These are phyloP conservation scores for Mechanitis messenoides DNA, from an alignment of 2,888 invertebrate genomes.

Conservation along the genomic window DNA sequence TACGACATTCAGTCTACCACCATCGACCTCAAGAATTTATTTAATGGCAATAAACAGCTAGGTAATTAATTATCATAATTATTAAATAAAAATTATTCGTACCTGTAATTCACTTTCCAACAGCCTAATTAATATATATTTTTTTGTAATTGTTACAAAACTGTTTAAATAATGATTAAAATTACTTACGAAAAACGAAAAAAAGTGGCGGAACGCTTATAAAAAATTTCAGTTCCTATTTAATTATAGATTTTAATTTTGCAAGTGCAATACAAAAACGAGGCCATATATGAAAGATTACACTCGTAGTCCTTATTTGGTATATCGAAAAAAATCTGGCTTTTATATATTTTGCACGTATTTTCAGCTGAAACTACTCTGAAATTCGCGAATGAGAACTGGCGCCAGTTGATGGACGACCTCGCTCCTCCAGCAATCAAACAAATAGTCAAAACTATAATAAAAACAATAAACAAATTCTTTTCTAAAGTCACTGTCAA, in stretches of 20 bases:
- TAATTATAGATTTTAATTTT: no score
- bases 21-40: conserved; percentile 64
- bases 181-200: no score
- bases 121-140: no score
- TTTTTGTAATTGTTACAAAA: no score
- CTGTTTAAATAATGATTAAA: no score
- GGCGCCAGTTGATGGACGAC: conserved; percentile 70
- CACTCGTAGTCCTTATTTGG: no score
- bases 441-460: conserved; percentile 59
- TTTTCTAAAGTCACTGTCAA: conserved; percentile 47
- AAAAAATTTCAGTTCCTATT: no score
- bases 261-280: no score
- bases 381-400: conserved; percentile 66
- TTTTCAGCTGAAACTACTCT: conserved; percentile 49
- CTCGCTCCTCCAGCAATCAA: conserved; percentile 66
- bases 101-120: background rate
- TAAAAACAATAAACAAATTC: conserved; percentile 67
- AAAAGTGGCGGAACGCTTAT: no score
- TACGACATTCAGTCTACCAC: conserved; percentile 61
- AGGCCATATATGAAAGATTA: no score
- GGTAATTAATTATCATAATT: conserved; percentile 40
- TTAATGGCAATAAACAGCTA: conserved; percentile 69
- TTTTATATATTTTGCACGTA: background rate
- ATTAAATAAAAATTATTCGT: background rate
- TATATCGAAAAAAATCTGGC: no score